Base-by-base conservation (phyloP, 2,797 vertebrate species). In the Antennarius maculatus region DNA sequence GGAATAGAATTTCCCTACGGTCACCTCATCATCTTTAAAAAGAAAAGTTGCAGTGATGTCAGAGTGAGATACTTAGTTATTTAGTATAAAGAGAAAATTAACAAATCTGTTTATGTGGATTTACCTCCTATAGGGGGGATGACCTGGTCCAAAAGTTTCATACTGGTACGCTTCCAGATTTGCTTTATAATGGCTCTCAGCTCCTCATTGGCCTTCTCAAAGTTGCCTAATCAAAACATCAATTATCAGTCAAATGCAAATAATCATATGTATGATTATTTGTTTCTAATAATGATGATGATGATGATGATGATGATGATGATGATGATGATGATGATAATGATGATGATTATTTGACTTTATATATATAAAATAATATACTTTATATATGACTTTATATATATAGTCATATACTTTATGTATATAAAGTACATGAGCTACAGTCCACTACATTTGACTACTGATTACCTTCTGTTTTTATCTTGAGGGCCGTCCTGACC, bases 81-180 rank as follows among this genome's bases (percentile, higher is more conserved):
- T 46, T 6, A 47, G 1, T 59, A n/a, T 23, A 48, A 55, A 4
- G 9, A 46, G 41, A 50, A 62, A 54, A 7, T 3, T 0, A 45
- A 15, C 10, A 34, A 34, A 34, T 34, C 0, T 41, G 6, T 39
- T 42, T 16, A 13, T 27, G 11, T 14, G 28, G 39, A 11, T 41
- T 71, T 47, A 95, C 98, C 98, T 95, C 98, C 97, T 51, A 99
- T 98, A 0, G 98, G 96, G 3, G 98, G 98, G 77, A 99, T 99
- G 82, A 99, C 97, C 88, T 99, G 98, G 88, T 99, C 98, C 69
- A 99, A 83, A 3, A 99, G 94, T 77, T 99, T 99, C 98, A 99
- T 99, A 77, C 97, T 99, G 0, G 96, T 99, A 79, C 98, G 92
- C 84, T 99, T 99, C 98, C 98, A 99, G 88, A 99, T 99, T 74